A percentile compares a stretch with the other conserved stretches of the same genome.
These are phyloP conservation scores for Drusus annulatus DNA, from an alignment of 1,140 invertebrate genomes.

Conservation along the genomic window DNA sequence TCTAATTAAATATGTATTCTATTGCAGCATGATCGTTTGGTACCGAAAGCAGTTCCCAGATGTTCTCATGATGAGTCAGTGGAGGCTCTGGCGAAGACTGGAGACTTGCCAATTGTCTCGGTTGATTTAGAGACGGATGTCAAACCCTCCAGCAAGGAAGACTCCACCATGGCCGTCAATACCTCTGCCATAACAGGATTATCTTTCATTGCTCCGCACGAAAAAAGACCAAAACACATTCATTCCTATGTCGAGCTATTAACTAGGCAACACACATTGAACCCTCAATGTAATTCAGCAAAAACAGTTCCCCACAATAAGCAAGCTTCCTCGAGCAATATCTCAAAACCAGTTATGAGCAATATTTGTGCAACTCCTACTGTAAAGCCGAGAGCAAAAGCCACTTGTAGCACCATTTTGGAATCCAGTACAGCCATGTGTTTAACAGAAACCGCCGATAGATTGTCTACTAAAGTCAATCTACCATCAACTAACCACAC, in stretches of 20 bases:
- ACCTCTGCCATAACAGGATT: conserved; percentile 52
- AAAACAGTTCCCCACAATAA: no score
- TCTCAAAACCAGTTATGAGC: no score
- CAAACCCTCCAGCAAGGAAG: conserved; percentile 45
- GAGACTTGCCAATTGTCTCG: not conserved
- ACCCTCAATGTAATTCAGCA: no score
- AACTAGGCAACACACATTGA: conserved; percentile 25
- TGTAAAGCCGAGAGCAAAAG: no score
- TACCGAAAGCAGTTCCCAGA: conserved; percentile 51
- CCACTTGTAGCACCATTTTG: no score
- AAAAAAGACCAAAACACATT: conserved; percentile 42
- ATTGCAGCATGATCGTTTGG: conserved; percentile 54
- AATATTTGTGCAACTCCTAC: no score
- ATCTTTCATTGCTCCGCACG: conserved; percentile 49
- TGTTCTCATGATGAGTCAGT: not conserved
- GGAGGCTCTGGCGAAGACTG: not conserved
- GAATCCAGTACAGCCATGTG: no score
- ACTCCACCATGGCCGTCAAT: conserved; percentile 51
- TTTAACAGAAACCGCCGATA: no score
- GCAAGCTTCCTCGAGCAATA: no score
- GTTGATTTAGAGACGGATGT: not conserved
- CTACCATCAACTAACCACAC: no score
- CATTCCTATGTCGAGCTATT: conserved; percentile 51
- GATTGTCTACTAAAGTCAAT: no score
- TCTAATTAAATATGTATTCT: not conserved